Base-by-base conservation (phyloP, 2,888 invertebrate genomes). In the Heliconius erato region DNA sequence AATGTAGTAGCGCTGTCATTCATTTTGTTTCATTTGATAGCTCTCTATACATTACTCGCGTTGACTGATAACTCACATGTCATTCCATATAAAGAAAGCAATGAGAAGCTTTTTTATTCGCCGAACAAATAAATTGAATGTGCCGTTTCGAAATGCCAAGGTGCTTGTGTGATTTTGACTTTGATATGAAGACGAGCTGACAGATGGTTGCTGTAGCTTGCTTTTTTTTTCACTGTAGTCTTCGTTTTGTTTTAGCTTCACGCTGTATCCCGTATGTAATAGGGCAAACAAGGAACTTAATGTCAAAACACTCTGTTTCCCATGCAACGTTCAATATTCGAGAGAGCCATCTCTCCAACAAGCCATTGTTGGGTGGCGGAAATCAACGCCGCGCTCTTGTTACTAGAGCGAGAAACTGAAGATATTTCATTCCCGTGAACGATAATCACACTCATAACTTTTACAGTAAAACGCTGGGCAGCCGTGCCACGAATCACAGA, bases 1-100 rank as follows among this genome's bases (percentile, higher is more conserved):
- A 82, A 83, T 84, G 82, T 83, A 83, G 81, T 82, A 80, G 83
- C 80, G 65, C 74, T 81, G 79, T 81, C 82, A 76, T 80, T 71
- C 82, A 82, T 85, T 83, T 84, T 82, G 82, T 82, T 85, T 71
- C 32, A 79, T 80, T 81, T 80, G 82, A 83, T 84, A 82, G 74
- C 68, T 74, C 79, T 79, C 80, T 65, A 85, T 83, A 82, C 84
- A 81, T 84, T 85, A 85, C 83, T 80, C 77, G 32, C 59, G 65
- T 74, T 81, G 74, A 85, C 84, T 84, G 85, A 85, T 85, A 83
- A 83, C 76, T 80, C 59, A 49, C 82, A 59, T 84, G 83, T 84
- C 84, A 71, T 32, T 78, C 63, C 84, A 79, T 83, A 79, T 76
- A 84, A 79, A 85, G 80, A 65, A 67, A 49, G 82, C 80, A 84